Conservation (phyloP, 2,113 vertebrate species). For the Regulus satrapa region DNA sequence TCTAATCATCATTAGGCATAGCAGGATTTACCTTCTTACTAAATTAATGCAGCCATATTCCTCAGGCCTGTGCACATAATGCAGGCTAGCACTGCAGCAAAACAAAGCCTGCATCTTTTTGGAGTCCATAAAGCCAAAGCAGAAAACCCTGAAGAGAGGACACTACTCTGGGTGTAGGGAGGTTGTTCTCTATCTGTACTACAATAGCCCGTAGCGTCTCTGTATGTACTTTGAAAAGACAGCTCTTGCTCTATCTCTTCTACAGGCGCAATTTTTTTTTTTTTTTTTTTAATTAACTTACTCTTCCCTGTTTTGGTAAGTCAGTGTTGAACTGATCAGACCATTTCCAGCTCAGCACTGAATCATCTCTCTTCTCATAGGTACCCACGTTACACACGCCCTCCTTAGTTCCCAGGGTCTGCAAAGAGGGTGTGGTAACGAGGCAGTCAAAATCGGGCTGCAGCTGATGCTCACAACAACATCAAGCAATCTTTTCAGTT, state of each 20-base stretch:
- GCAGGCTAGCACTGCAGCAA: neutral
- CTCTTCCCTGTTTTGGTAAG: neutral
- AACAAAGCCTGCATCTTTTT: neutral
- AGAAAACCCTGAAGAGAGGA: neutral
- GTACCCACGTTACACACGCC: neutral
- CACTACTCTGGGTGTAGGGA: neutral
- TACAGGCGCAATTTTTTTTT: neutral
- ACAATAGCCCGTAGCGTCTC: accelerated
- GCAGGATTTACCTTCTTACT: neutral
- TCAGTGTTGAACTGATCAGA: neutral
- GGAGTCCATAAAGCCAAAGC: neutral
- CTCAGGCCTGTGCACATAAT: neutral
- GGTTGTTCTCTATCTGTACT: neutral
- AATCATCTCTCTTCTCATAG: neutral
- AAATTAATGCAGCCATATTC: neutral
- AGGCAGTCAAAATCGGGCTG: neutral
- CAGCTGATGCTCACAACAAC: neutral
- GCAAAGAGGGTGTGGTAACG: neutral
- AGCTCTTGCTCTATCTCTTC: neutral
- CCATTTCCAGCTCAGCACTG: neutral
- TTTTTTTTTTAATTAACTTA: neutral
- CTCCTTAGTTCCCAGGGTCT: neutral
- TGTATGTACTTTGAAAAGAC: neutral
- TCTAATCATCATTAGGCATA: neutral
- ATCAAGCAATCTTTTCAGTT: neutral